Base-by-base conservation (phyloP, 2,797 vertebrate species). In the Pangasius sanitwongsei region DNA sequence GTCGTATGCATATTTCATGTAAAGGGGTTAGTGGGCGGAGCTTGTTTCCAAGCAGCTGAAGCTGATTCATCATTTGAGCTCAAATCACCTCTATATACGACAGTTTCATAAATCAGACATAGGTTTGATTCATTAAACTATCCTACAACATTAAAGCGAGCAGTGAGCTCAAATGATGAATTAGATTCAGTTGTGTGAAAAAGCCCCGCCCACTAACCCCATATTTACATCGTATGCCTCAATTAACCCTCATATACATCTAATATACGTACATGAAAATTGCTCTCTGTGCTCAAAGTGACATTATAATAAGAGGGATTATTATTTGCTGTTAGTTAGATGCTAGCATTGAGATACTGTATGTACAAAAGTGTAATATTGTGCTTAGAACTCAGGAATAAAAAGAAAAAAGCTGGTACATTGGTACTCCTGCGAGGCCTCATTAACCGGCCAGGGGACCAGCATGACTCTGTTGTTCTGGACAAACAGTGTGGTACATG, bases 381-480 rank as follows among this genome's bases (percentile, higher is more conserved):
- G 80, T 82, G 37, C 81, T 83, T 7, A 16, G 18, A 61, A 41
- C 15, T 55, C 77, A 59, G 59, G 18, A 74, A 86, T 16, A 86
- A 37, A 72, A 44, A 85, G 5, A 15, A 34, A 48, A 48, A 37
- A 59, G 18, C 48, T 83, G 57, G 31, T 41, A 61, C 57, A 37
- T 48, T 55, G 70, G 41, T 37, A 6, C 85, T 88, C 86, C 89
- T 90, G 70, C 28, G 83, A 87, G 91, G 77, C 85, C 28, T 75
- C 41, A 75, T 48, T 75, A 75, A 48, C 72, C 72, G 12, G 85
- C 86, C 70, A 48, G 48, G 84, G 86, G 84, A 91, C 48, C 41
- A 89, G 59, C 84, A 85, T 74, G 89, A 87, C 91, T 90, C 31
- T 85, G 84, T 82, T 90, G 89, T 91, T 90, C 91, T 86, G 87